A percentile compares a stretch with the other conserved stretches of the same genome.
These are phyloP conservation scores for Halichoeres trimaculatus DNA, from an alignment of 2,113 vertebrate species.

Conservation along the genomic window DNA sequence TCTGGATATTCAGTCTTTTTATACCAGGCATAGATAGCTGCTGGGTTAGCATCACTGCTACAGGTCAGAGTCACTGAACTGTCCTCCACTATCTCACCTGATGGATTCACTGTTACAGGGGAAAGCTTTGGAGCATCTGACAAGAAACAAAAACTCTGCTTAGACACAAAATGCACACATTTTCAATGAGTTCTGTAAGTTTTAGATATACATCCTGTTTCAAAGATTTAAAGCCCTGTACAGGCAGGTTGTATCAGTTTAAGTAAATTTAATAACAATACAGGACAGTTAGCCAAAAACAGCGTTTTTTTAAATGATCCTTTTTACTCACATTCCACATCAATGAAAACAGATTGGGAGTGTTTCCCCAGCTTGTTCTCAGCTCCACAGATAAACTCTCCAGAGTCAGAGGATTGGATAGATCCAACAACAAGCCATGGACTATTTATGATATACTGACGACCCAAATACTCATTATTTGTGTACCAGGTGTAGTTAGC, in stretches of 20 bases:
- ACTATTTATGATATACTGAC: neutral
- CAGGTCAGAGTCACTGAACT: slow-evolving; percentile 8
- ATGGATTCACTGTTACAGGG: neutral
- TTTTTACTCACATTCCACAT: slow-evolving; percentile 35
- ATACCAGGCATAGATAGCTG: neutral
- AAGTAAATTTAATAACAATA: too few species aligned
- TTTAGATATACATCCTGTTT: too few species aligned
- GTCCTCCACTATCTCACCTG: neutral
- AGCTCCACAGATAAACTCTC: slow-evolving; percentile 21
- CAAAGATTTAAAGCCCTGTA: too few species aligned
- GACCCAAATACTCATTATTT: neutral
- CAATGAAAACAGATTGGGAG: neutral
- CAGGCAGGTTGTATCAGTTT: too few species aligned
- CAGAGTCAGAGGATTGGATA: slow-evolving; percentile 21
- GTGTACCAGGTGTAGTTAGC: slow-evolving; percentile 14
- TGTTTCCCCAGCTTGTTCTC: neutral
- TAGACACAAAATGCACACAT: too few species aligned
- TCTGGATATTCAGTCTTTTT: neutral
- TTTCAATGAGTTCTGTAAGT: too few species aligned
- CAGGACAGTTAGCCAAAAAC: too few species aligned
- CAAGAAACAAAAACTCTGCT: too few species aligned
- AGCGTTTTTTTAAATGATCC: too few species aligned
- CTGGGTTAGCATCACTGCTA: slow-evolving; percentile 6
- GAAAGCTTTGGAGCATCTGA: neutral
- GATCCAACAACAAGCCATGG: neutral